A percentile compares a stretch with the other conserved stretches of the same genome.
Conservation (phyloP, 1,140 invertebrate species). For the Drosophila santomea region DNA sequence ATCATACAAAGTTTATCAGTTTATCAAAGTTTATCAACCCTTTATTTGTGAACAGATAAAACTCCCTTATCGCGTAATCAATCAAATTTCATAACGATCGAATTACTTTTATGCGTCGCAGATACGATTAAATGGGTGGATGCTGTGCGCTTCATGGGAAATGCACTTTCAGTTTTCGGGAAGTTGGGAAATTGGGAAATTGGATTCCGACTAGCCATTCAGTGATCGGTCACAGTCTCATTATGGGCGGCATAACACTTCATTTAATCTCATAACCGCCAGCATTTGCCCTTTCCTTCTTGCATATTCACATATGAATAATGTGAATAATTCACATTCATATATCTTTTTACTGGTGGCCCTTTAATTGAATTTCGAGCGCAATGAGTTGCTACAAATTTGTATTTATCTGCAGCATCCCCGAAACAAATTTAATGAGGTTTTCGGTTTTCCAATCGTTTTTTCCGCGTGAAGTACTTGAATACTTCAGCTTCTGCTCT, state of each 20-base stretch:
- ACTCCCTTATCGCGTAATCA: conserved; percentile 2
- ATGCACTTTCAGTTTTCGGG: conserved; percentile 23
- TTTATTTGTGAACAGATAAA: background rate
- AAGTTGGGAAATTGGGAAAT: conserved; percentile 25
- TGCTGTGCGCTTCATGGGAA: conserved; percentile 39
- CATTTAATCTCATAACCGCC: conserved; percentile 5
- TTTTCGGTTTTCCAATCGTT: background rate
- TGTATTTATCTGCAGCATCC: conserved; percentile 39
- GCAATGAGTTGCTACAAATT: conserved; percentile 31
- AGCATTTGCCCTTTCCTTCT: background rate
- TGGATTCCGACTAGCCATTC: conserved; percentile 6
- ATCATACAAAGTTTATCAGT: background rate
- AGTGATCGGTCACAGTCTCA: conserved; percentile 47
- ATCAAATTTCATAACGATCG: conserved; percentile 13
- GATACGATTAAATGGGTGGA: background rate
- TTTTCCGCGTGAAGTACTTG: conserved; percentile 1
- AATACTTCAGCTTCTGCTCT: background rate
- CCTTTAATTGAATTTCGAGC: conserved; percentile 36
- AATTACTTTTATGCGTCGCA: background rate
- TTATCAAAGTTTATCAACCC: too few relatives aligned
- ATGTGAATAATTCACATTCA: too few relatives aligned
- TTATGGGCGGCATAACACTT: conserved; percentile 24
- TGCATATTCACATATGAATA: background rate
- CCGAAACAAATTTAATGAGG: conserved; percentile 41
- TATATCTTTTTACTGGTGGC: conserved; percentile 8